Conservation (phyloP, 2,888 invertebrate genomes). For the Heliothis peltigera region DNA sequence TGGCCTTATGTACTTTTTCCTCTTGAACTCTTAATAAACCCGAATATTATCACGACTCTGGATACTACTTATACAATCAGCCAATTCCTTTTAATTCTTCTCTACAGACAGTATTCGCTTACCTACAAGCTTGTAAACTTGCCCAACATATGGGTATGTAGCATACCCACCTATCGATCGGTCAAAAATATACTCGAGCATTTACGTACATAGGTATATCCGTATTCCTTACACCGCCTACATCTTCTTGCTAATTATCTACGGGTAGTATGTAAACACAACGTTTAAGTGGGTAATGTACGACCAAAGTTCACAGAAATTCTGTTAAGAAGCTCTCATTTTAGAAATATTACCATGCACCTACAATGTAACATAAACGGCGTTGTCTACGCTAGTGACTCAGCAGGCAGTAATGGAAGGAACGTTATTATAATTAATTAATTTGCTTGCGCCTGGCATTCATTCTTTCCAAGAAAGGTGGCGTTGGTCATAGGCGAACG, state of each 20-base stretch:
- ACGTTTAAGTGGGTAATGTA: constrained; percentile 4
- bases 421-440: constrained; percentile 38
- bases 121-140: constrained; percentile 48
- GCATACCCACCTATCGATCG: constrained; percentile 29
- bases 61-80: constrained; percentile 5
- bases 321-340: constrained; percentile 21
- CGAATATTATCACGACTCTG: constrained; percentile 12
- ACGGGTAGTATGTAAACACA: constrained; percentile 21
- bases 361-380: constrained; percentile 14
- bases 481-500: constrained; percentile 12
- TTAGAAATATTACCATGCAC: constrained; percentile 23
- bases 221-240: constrained; percentile 35
- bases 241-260: constrained; percentile 48
- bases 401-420: constrained; percentile 36
- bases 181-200: constrained; percentile 50
- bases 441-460: constrained; percentile 53
- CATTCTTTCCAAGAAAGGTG: constrained; percentile 51
- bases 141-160: constrained; percentile 50
- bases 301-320: constrained; percentile 22
- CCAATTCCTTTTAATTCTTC: constrained; percentile 19
- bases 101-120: constrained; percentile 15
- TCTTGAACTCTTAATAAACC: constrained; percentile 28
- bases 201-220: constrained; percentile 18
- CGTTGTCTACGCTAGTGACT: constrained; percentile 46
- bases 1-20: constrained; percentile 39